A percentile compares a stretch with the other conserved stretches of the same genome.
These are phyloP conservation scores for Oncorhynchus keta DNA, from an alignment of 2,113 vertebrate species.

Conservation along the genomic window DNA sequence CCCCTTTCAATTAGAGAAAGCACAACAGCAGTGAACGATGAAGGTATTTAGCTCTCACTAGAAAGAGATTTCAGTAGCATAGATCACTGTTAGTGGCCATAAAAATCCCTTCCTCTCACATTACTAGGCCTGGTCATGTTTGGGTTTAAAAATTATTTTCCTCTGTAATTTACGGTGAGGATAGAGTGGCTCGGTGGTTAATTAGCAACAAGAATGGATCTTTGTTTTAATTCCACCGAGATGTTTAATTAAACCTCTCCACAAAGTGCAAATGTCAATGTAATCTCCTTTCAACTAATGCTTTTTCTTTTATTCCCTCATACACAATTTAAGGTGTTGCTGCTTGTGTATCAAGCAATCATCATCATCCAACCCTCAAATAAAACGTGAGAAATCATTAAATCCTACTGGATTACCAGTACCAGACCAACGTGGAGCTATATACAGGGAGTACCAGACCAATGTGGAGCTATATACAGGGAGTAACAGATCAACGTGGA, in stretches of 20 bases:
- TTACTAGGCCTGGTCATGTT: constrained; percentile 39
- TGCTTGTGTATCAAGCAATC: neutral
- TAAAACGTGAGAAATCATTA: neutral
- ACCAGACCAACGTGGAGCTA: too few relatives aligned
- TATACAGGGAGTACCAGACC: too few relatives aligned
- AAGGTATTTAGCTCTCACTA: constrained; percentile 35
- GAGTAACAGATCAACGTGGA: too few relatives aligned
- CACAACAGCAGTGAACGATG: constrained; percentile 33
- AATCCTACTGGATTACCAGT: neutral
- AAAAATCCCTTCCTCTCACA: constrained; percentile 23
- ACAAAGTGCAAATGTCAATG: constrained; percentile 39
- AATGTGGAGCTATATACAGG: too few relatives aligned
- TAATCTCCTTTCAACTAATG: constrained; percentile 1
- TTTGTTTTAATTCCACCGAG: constrained; percentile 34
- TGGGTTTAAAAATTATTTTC: constrained; percentile 44
- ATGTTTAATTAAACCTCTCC: constrained; percentile 50
- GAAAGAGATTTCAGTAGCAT: constrained; percentile 48
- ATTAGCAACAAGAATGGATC: constrained; percentile 50
- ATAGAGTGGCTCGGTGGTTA: constrained; percentile 38
- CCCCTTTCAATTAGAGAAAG: constrained; percentile 46
- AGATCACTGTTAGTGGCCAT: constrained; percentile 46
- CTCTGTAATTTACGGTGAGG: constrained; percentile 35
- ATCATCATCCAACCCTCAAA: neutral
- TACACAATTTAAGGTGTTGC: neutral
- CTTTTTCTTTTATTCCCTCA: neutral